phyloP scores from a whole-genome alignment of 2,113 vertebrate genomes.

The Gila orcuttii region DNA sequence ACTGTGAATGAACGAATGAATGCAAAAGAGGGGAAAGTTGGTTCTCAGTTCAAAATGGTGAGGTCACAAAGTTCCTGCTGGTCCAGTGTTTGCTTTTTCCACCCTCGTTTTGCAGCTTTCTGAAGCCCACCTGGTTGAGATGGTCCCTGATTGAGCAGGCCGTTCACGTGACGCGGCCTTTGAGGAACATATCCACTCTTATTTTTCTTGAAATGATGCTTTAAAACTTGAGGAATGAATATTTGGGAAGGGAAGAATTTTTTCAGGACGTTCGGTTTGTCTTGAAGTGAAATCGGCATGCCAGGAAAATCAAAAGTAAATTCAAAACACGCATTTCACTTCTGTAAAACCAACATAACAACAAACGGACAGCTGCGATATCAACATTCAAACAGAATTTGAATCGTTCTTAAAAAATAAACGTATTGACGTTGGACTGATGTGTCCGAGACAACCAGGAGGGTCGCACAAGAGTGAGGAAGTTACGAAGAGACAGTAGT shows the following conservation, averaged over 20 bases:
- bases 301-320: slow-evolving; percentile 10
- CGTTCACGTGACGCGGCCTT: background rate
- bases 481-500: slow-evolving; percentile 99
- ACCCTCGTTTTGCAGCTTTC: slow-evolving; percentile 4
- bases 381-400: slow-evolving; percentile 58
- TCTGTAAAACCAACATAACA: slow-evolving; percentile 57
- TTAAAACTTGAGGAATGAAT: slow-evolving; percentile 3
- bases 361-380: slow-evolving; percentile 60
- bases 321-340: slow-evolving; percentile 52
- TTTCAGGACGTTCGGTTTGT: too few species aligned
- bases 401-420: slow-evolving; percentile 46
- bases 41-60: background rate
- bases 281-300: background rate
- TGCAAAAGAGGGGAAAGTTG: background rate
- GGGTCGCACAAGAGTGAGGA: slow-evolving; percentile 64
- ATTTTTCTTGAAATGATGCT: slow-evolving; percentile 1
- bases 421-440: slow-evolving; percentile 76
- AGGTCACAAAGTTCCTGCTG: slow-evolving; percentile 50
- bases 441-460: slow-evolving; percentile 69
- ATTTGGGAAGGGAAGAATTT: too few species aligned
- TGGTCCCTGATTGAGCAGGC: background rate
- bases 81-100: slow-evolving; percentile 52
- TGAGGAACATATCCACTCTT: background rate
- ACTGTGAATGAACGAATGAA: slow-evolving; percentile 29
- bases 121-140: slow-evolving; percentile 1